Conservation (phyloP, 1,140 invertebrate species). For the Protaetia brevitarsis region DNA sequence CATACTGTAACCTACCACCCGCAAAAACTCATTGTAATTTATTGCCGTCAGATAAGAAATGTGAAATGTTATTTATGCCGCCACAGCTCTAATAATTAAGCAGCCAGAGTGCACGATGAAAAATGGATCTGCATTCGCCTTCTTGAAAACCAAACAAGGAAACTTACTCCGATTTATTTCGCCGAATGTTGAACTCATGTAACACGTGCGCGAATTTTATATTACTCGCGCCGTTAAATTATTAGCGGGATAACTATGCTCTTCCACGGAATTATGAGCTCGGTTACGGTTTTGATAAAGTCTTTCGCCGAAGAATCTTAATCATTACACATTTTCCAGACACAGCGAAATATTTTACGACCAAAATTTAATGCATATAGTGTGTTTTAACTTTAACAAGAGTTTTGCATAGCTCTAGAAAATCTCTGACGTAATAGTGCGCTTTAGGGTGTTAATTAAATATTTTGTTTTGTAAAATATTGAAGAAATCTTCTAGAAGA, state of each 20-base stretch:
- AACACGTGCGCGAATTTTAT: conserved; percentile 4
- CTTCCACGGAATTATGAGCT: background rate
- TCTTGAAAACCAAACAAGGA: background rate
- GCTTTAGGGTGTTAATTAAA: too few relatives aligned
- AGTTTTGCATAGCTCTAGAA: too few relatives aligned
- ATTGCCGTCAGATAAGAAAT: conserved; percentile 20
- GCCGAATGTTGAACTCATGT: conserved; percentile 7
- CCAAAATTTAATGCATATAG: background rate
- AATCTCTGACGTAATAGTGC: too few relatives aligned
- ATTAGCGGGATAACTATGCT: background rate
- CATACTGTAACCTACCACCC: conserved; percentile 22
- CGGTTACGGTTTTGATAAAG: conserved; percentile 9
- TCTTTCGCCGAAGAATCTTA: conserved; percentile 23
- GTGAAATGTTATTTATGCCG: conserved; percentile 19
- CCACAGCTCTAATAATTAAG: conserved; percentile 19
- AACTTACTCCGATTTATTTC: background rate
- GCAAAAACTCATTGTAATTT: conserved; percentile 7
- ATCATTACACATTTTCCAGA: conserved; percentile 19
- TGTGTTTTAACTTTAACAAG: too few relatives aligned
- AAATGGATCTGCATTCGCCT: conserved; percentile 26
- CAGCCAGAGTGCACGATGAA: conserved; percentile 17
- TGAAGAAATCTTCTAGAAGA: too few relatives aligned
- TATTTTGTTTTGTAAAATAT: too few relatives aligned
- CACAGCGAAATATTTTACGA: background rate
- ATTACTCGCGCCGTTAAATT: background rate